Evolutionary conservation across 1,140 invertebrate genomes (phyloP).

Genomic region (Drosophila teissieri): DNA sequence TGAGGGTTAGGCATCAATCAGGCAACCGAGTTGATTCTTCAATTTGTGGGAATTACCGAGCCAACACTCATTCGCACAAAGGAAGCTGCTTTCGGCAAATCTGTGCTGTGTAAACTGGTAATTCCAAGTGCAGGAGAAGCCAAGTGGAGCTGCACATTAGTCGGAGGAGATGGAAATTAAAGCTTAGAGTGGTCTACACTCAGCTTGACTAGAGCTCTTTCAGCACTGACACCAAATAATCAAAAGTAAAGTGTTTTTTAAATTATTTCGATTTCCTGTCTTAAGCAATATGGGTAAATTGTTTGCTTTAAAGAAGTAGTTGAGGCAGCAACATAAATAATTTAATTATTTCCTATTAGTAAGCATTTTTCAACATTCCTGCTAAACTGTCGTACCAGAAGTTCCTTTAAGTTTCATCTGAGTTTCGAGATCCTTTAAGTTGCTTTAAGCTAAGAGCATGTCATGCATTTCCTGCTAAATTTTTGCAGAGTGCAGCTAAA

Average conservation of each 20-base stretch:
- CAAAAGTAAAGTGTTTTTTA: too few relatives aligned
- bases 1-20: conserved; percentile 45
- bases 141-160: conserved; percentile 27
- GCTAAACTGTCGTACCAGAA: neutral
- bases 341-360: neutral
- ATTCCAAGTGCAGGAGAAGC: conserved; percentile 34
- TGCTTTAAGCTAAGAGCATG: neutral
- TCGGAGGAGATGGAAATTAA: conserved; percentile 38
- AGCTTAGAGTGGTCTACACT: conserved; percentile 10
- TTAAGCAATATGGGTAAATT: too few relatives aligned
- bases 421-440: neutral
- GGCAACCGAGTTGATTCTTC: conserved; percentile 48
- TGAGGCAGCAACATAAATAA: too few relatives aligned
- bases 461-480: neutral
- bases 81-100: conserved; percentile 41
- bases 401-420: neutral
- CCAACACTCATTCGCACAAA: conserved; percentile 27
- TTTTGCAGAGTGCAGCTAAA: conserved; percentile 25
- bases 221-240: too few relatives aligned
- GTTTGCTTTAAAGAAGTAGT: too few relatives aligned
- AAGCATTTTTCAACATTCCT: neutral
- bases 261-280: too few relatives aligned
- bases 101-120: conserved; percentile 44
- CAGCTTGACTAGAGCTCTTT: neutral
- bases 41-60: conserved; percentile 50